These are phyloP conservation scores for Mastacembelus armatus DNA, from an alignment of 2,797 vertebrate species.

Conservation along the genomic window DNA sequence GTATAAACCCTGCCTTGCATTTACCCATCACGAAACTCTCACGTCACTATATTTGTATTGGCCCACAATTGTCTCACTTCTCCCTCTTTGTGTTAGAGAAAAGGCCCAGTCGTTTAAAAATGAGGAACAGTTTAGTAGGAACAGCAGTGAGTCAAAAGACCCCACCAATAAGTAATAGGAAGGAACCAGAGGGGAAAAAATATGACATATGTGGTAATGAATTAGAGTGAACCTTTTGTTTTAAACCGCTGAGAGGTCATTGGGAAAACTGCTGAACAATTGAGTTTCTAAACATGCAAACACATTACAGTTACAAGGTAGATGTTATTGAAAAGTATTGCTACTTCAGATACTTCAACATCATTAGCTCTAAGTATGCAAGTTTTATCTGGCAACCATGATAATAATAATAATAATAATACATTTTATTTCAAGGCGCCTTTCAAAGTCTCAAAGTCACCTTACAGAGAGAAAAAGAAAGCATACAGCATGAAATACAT, in stretches of 20 bases:
- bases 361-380: neutral
- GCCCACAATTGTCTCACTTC: neutral
- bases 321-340: constrained; percentile 33
- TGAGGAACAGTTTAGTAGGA: constrained; percentile 31
- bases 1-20: constrained; percentile 13
- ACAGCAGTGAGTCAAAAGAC: constrained; percentile 26
- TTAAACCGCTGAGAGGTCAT: constrained; percentile 52
- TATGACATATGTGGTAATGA: constrained; percentile 29
- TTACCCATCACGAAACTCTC: constrained; percentile 10
- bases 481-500: too few species aligned
- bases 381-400: constrained; percentile 4
- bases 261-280: constrained; percentile 36
- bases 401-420: too few species aligned
- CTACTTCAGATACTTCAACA: neutral
- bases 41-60: constrained; percentile 24
- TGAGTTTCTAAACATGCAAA: constrained; percentile 25
- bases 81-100: constrained; percentile 21
- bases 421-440: too few species aligned
- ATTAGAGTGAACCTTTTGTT: constrained; percentile 66
- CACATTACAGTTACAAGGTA: neutral
- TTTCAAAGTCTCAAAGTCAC: too few species aligned
- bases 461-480: too few species aligned
- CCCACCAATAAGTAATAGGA: constrained; percentile 48
- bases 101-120: constrained; percentile 16
- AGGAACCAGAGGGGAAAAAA: constrained; percentile 53